Evolutionary conservation across 2,888 invertebrate genomes (phyloP).

Genomic region (Pandemis heparana): DNA sequence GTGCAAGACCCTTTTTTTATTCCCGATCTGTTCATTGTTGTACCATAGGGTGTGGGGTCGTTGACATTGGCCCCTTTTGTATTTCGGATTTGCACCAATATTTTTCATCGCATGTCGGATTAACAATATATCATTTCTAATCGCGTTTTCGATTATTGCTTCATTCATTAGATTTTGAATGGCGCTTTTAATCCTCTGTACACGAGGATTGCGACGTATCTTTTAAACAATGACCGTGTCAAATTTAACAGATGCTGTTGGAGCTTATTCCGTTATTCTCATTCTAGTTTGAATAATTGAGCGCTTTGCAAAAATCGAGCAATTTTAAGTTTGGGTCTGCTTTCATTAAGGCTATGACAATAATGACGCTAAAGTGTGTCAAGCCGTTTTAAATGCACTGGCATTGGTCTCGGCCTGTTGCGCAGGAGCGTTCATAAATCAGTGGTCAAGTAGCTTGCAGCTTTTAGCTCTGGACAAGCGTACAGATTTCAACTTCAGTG

Average conservation of each 20-base stretch:
- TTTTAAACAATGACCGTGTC: slow-evolving; percentile 31
- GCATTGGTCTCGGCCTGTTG: slow-evolving; percentile 44
- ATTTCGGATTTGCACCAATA: slow-evolving; percentile 74
- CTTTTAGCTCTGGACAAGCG: slow-evolving; percentile 8
- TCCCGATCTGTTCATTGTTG: slow-evolving; percentile 74
- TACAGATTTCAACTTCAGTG: slow-evolving; percentile 7
- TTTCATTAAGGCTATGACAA: not conserved
- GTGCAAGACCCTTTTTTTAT: slow-evolving; percentile 76
- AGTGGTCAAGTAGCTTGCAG: slow-evolving; percentile 32
- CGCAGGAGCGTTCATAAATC: slow-evolving; percentile 38
- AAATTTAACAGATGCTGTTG: slow-evolving; percentile 17
- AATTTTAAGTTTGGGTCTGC: not conserved
- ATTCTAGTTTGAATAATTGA: slow-evolving; percentile 6
- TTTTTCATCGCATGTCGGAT: slow-evolving; percentile 75
- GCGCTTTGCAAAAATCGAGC: not conserved
- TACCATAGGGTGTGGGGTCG: slow-evolving; percentile 76
- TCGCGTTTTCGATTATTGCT: slow-evolving; percentile 60
- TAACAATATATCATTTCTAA: slow-evolving; percentile 76
- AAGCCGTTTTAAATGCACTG: slow-evolving; percentile 46
- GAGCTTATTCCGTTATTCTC: slow-evolving; percentile 7
- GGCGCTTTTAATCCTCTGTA: slow-evolving; percentile 55
- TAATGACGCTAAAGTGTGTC: slow-evolving; percentile 37
- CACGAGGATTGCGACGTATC: slow-evolving; percentile 53
- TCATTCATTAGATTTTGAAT: slow-evolving; percentile 40
- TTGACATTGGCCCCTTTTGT: slow-evolving; percentile 81